Base-by-base conservation (phyloP, 2,888 invertebrate species). In the Cryptophagus acutangulus region DNA sequence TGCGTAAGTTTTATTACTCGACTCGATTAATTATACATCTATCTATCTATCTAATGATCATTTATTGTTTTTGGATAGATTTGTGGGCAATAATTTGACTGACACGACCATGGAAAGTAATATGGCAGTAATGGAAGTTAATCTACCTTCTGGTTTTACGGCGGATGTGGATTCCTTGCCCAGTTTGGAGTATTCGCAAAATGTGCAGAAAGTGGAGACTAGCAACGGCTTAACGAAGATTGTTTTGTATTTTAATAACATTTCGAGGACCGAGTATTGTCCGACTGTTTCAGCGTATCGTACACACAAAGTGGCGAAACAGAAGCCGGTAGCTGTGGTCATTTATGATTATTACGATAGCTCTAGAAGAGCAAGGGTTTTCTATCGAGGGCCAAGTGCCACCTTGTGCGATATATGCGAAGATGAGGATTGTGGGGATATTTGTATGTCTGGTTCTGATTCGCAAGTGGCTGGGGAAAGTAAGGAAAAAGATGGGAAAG, bases 261-360 rank as follows among this genome's bases (percentile, higher is more conserved):
- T 84, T 51, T 64, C 70, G 1, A 56, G 59, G 2, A 69, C 45
- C 46, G 84, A 87, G 68, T 79, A 83, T 40, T 94, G 93, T 63
- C 81, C 90, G 16, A 88, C 91, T 2, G 78, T 94, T 26, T 84
- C 84, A 4, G 89, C 89, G 4, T 84, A 84, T 56, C 78, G 88
- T 54, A 85, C 85, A 0, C 82, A 88, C 63, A 85, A 87, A 61
- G 87, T 91, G 8, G 88, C 90, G 2, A 78, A 85, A 36, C 90
- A 92, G 57, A 87, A 87, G 44, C 86, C 92, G 5, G 90, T 87
- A 15, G 80, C 87, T 53, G 88, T 93, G 47, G 78, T 82, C 28
- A 78, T 95, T 28, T 85, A 84, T 53, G 95, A 96, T 65, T 89
- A 95, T 57, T 95, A 93, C 58, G 92, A 95, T 66, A 87, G 85